Base-by-base conservation (phyloP, 2,888 invertebrate genomes). In the Lissonota sp. region DNA sequence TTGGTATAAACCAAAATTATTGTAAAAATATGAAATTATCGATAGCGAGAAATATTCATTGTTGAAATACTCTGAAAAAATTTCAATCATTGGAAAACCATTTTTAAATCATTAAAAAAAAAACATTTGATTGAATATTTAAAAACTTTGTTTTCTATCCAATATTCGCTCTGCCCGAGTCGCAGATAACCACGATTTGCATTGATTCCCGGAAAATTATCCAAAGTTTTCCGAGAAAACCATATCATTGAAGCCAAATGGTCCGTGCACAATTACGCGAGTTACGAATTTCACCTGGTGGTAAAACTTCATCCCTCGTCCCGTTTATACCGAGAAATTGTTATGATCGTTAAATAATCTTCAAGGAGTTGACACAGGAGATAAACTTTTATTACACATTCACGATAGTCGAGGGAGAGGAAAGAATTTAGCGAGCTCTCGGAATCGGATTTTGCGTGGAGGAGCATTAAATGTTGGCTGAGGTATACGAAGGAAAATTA, bases 311-410 rank as follows among this genome's bases (percentile, higher is more conserved):
- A 46, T 44, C 26, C 26, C 26, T 26, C 16, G n/a, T 12, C 46
- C 12, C 67, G 73, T 62, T 42, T 42, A 37, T 44, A 73, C 57
- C 44, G 39, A 51, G 53, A 64, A 51, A 40, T n/a, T 44, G 53
- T 60, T 74, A 69, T 46, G 46, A 64, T 64, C 73, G 40, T 77
- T 49, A 70, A 77, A 60, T 77, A 69, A 75, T 77, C 57, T 73
- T 70, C 60, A 81, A 77, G 69, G 77, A 77, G 69, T 77, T 64
- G 46, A 46, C 55, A 42, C 16, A 26, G 72, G 73, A 69, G 42
- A 81, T 81, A 44, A 81, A 78, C 73, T 74, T 71, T 55, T 10
- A 78, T 42, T 75, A 39, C 75, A 40, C 53, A 75, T 67, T 75
- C 42, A 26, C 26, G 26, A 26, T 26, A 26, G 26, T 26, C 26